Evolutionary conservation across 1,140 invertebrate species (phyloP).

Genomic region (Bilobella aurantiaca): DNA sequence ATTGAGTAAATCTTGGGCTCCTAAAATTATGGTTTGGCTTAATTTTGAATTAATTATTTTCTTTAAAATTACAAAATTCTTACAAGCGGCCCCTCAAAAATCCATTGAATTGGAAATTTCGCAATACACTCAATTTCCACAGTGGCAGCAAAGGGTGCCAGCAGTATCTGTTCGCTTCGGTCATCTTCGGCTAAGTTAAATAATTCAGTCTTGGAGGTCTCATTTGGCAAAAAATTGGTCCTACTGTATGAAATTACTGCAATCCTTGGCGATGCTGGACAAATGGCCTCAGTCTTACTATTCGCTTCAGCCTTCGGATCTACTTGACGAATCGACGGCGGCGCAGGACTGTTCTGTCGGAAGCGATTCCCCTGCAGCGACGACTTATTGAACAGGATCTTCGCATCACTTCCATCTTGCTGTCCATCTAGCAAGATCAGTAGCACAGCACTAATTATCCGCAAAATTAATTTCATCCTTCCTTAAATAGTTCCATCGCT

Average conservation of each 20-base stretch:
- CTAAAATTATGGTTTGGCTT: background rate
- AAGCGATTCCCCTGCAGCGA: too few species aligned
- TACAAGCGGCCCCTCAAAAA: constrained; percentile 8
- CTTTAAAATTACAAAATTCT: background rate
- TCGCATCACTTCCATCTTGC: too few species aligned
- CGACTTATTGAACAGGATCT: too few species aligned
- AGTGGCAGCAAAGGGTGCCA: background rate
- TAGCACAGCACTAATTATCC: too few species aligned
- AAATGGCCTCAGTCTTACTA: too few species aligned
- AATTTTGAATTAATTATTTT: background rate
- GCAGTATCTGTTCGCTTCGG: background rate
- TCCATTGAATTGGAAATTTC: background rate
- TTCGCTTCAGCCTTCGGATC: too few species aligned
- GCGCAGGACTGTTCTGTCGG: too few species aligned
- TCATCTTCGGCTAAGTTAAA: background rate
- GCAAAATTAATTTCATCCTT: too few species aligned
- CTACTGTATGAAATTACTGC: background rate
- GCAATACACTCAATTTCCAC: background rate
- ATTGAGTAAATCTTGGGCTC: background rate
- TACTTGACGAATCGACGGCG: too few species aligned
- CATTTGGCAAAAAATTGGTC: background rate
- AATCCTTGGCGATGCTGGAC: background rate
- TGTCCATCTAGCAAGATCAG: too few species aligned
- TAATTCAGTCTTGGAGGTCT: background rate
- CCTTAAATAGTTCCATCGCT: too few species aligned